A percentile compares a stretch with the other conserved stretches of the same genome.
Conservation (phyloP, 2,113 vertebrate genomes). For the Lathamus discolor region DNA sequence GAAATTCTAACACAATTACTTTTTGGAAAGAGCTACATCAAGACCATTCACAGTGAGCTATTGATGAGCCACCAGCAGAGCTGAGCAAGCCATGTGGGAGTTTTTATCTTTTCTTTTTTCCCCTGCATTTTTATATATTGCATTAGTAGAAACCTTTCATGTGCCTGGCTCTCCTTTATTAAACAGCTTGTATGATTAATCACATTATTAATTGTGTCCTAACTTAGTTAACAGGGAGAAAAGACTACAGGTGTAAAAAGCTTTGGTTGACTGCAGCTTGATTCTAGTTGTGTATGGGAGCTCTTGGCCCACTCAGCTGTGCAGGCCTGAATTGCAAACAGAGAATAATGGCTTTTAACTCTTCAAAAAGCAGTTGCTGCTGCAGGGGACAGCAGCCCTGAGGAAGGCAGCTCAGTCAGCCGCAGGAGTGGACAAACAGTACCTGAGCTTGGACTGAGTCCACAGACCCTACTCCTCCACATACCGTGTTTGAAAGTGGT, state of each 20-base stretch:
- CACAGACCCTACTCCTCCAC: neutral
- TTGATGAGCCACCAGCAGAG: neutral
- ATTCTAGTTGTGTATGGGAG: neutral
- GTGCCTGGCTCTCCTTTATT: neutral
- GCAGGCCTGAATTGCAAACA: fast-evolving
- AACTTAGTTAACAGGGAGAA: neutral
- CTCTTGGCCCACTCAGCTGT: neutral
- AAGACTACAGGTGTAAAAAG: neutral
- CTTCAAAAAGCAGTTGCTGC: neutral
- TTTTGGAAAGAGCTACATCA: neutral
- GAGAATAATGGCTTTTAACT: neutral
- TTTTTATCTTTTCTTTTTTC: too few species aligned
- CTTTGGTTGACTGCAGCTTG: neutral
- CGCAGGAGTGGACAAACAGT: too few species aligned
- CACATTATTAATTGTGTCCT: neutral
- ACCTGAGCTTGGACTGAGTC: neutral
- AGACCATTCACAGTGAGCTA: fast-evolving
- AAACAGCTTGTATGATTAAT: neutral
- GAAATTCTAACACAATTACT: neutral
- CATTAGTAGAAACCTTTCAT: neutral
- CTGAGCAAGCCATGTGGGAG: too few species aligned
- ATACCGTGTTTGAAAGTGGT: too few species aligned
- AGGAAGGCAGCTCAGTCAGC: neutral
- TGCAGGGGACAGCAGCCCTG: neutral
- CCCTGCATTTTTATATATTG: neutral